Evolutionary conservation across 2,888 invertebrate genomes (phyloP).

Genomic region (Marronus borbonicus): DNA sequence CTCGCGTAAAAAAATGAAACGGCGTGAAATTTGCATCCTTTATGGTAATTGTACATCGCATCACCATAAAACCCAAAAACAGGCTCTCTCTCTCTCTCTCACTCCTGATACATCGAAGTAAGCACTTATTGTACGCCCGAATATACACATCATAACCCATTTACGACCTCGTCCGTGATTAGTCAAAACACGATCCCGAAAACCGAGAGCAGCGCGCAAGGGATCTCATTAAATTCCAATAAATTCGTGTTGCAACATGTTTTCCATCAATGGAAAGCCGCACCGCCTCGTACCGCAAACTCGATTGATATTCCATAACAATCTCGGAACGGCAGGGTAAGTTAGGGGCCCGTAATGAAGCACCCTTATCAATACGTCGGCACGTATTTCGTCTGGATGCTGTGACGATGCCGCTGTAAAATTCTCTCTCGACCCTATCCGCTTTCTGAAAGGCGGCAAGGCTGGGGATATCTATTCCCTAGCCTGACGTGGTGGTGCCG

Average conservation of each 20-base stretch:
- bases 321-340: background rate
- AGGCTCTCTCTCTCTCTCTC: background rate
- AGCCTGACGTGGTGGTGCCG: background rate
- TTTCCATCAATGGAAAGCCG: constrained; percentile 35
- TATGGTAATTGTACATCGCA: background rate
- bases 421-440: background rate
- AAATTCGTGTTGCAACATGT: constrained; percentile 38
- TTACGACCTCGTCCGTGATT: constrained; percentile 18
- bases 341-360: constrained; percentile 27
- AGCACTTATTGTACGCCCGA: constrained; percentile 12
- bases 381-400: constrained; percentile 28
- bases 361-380: constrained; percentile 40
- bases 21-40: background rate
- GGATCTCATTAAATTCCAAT: constrained; percentile 39
- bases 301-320: constrained; percentile 42
- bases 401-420: constrained; percentile 4
- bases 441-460: background rate
- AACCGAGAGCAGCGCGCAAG: background rate
- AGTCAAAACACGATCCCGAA: constrained; percentile 13
- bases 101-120: background rate
- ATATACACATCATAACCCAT: constrained; percentile 19
- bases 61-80: background rate
- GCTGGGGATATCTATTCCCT: background rate
- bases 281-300: background rate
- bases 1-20: background rate